Conservation (phyloP, 2,113 vertebrate genomes). For the Chaetorhynchus papuensis region DNA sequence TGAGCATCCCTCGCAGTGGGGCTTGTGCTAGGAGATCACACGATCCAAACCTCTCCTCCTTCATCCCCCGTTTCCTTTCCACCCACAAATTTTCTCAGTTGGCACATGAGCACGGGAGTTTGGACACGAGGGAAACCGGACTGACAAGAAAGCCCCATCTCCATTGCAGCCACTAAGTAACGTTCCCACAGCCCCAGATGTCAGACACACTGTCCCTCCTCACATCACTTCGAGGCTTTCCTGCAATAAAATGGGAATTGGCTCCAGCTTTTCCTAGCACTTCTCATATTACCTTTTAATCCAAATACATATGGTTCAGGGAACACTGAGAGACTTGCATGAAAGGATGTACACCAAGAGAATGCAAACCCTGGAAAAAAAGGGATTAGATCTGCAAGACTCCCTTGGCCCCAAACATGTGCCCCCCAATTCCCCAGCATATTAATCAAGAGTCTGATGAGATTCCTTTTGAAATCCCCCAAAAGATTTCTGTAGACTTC, state of each 20-base stretch:
- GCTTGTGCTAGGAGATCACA: background rate
- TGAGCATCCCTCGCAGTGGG: background rate
- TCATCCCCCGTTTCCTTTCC: background rate
- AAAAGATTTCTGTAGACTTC: constrained; percentile 35
- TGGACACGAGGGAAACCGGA: background rate
- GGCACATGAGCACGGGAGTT: background rate
- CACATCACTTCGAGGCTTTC: background rate
- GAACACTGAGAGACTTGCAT: constrained; percentile 15
- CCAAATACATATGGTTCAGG: constrained; percentile 43
- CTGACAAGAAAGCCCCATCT: background rate
- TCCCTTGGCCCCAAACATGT: background rate
- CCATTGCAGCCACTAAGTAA: background rate
- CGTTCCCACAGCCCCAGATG: background rate
- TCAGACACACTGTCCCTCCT: background rate
- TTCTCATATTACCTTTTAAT: constrained; percentile 58
- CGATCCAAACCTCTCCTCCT: background rate
- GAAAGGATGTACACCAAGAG: constrained; percentile 28
- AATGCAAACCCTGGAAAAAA: constrained; percentile 19
- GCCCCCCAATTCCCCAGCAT: background rate
- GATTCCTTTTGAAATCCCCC: constrained; percentile 45
- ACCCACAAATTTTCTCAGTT: background rate
- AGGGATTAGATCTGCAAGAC: constrained; percentile 8
- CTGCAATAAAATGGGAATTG: constrained; percentile 42
- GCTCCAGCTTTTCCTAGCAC: constrained; percentile 21
- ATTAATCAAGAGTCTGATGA: constrained; percentile 43